A percentile compares a stretch with the other conserved stretches of the same genome.
phyloP scores from a whole-genome alignment of 1,140 invertebrate genomes.

The Drosophila simulans region DNA sequence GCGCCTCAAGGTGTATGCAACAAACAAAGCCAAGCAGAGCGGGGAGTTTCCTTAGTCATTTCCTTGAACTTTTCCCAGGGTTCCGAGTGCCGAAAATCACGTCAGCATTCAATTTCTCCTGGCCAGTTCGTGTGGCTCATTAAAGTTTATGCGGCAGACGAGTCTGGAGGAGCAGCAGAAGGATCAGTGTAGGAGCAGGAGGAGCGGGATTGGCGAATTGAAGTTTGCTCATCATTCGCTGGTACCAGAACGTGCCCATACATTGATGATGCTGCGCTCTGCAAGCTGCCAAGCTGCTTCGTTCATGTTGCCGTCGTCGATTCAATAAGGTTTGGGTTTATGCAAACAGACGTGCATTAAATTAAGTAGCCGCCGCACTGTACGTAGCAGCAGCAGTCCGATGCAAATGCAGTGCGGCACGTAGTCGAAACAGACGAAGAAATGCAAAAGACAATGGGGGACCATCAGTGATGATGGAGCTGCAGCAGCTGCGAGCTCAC shows the following conservation, averaged over 20 bases:
- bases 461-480: slow-evolving; percentile 31
- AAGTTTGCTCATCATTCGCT: slow-evolving; percentile 81
- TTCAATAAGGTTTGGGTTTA: slow-evolving; percentile 81
- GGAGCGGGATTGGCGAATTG: slow-evolving; percentile 43
- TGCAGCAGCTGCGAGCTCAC: slow-evolving; percentile 56
- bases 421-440: slow-evolving; percentile 53
- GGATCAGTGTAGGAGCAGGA: too few species aligned
- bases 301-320: slow-evolving; percentile 43
- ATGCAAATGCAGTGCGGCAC: slow-evolving; percentile 60
- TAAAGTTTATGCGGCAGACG: slow-evolving; percentile 76
- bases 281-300: slow-evolving; percentile 27
- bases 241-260: slow-evolving; percentile 71
- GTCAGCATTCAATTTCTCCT: slow-evolving; percentile 77
- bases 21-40: slow-evolving; percentile 42
- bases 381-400: slow-evolving; percentile 24
- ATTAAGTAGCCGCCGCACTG: slow-evolving; percentile 74
- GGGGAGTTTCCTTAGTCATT: slow-evolving; percentile 29
- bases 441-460: slow-evolving; percentile 70
- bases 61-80: slow-evolving; percentile 34
- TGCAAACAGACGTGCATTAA: slow-evolving; percentile 83
- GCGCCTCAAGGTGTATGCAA: slow-evolving; percentile 76
- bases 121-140: slow-evolving; percentile 76
- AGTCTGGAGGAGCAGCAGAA: slow-evolving; percentile 3
- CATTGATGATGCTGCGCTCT: slow-evolving; percentile 65
- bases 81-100: slow-evolving; percentile 63